Evolutionary conservation across 2,113 vertebrate genomes (phyloP).

Genomic region (Cynoglossus semilaevis): DNA sequence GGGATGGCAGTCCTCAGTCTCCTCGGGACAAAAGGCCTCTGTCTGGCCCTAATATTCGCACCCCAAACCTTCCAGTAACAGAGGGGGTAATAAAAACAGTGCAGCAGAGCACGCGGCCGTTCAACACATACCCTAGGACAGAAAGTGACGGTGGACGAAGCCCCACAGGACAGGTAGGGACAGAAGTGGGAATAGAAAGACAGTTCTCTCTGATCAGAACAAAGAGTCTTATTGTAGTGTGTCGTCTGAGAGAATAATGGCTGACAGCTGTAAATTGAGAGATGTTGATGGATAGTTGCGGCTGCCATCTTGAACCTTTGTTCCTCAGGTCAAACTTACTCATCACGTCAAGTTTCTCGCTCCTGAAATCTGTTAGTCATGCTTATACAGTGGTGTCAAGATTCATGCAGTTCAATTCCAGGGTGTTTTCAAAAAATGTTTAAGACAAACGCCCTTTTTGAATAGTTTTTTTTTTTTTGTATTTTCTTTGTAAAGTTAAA

Average conservation of each 20-base stretch:
- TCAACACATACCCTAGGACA: slow-evolving; percentile 90
- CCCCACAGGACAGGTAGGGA: slow-evolving; percentile 79
- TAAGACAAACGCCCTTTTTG: too few species aligned
- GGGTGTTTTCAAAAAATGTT: too few species aligned
- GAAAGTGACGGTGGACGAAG: slow-evolving; percentile 83
- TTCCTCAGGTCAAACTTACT: slow-evolving; percentile 9
- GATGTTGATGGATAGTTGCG: slow-evolving; percentile 10
- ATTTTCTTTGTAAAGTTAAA: neutral
- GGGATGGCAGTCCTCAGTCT: slow-evolving; percentile 77
- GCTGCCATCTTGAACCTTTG: slow-evolving; percentile 3
- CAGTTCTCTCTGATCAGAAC: neutral
- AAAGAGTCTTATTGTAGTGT: neutral
- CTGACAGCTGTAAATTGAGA: slow-evolving; percentile 3
- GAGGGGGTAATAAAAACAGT: slow-evolving; percentile 78
- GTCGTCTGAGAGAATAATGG: slow-evolving; percentile 2
- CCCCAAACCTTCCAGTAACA: slow-evolving; percentile 76
- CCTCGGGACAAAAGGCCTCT: slow-evolving; percentile 88
- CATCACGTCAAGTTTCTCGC: neutral
- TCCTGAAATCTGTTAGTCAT: neutral
- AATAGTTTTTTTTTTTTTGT: neutral
- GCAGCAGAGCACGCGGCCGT: slow-evolving; percentile 81
- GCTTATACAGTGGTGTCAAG: neutral
- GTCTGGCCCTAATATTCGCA: slow-evolving; percentile 86
- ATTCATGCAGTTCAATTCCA: neutral
- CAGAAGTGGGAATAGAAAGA: neutral